Conservation (phyloP, 1,140 invertebrate species). For the Aphis craccivora region DNA sequence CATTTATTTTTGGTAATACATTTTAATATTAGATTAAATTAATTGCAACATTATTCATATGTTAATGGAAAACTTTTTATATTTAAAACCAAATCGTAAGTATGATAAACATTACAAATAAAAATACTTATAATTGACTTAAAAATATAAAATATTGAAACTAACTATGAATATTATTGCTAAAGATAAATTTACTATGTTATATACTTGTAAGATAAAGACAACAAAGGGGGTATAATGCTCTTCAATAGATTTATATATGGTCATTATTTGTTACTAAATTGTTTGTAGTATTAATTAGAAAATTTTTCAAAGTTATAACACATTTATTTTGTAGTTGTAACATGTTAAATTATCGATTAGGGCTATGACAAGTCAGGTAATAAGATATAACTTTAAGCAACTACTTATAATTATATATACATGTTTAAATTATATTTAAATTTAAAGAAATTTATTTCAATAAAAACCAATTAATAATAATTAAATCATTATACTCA, state of each 20-base stretch:
- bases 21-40: too few relatives aligned
- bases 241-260: background rate
- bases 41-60: too few relatives aligned
- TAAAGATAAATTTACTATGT: background rate
- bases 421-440: background rate
- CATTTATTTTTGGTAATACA: background rate
- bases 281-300: background rate
- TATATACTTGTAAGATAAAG: background rate
- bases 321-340: background rate
- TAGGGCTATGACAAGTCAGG: background rate
- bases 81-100: too few relatives aligned
- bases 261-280: background rate
- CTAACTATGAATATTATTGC: background rate
- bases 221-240: background rate
- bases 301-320: background rate
- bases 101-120: background rate
- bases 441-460: background rate
- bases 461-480: background rate
- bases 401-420: too few relatives aligned
- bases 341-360: background rate
- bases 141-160: background rate
- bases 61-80: too few relatives aligned
- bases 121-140: background rate
- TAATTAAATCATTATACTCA: slow-evolving; percentile 22
- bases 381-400: background rate